Base-by-base conservation (phyloP, 2,797 vertebrate genomes). In the Paratrypauchen microcephalus region DNA sequence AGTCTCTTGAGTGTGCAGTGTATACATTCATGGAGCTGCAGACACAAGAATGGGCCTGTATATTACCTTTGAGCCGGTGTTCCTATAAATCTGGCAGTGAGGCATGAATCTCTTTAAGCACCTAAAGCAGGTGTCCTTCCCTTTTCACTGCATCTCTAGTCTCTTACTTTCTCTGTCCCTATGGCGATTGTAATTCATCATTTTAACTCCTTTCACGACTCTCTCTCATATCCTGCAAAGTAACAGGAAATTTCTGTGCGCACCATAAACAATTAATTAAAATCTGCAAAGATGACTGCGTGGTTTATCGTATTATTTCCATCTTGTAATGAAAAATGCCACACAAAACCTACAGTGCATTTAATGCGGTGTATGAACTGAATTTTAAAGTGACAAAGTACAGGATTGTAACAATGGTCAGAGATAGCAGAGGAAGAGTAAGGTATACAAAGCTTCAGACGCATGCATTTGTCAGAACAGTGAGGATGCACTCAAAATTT, bases 211-310 rank as follows among this genome's bases (percentile, higher is more conserved):
- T 76, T 78, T 84, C 80, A 68, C 41, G 2, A 7, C 16, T 52
- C 52, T 69, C 12, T 74, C 73, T 88, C 78, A 85, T 88, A 75
- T 89, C 85, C 84, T 83, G 82, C 55, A 66, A 63, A 75, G 78
- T 82, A 80, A 77, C 78, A 69, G 81, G 78, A 87, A 83, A 88
- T 89, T 79, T 86, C 73, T 72, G 52, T 26, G 66, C 48, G 21
- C 63, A 79, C 78, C 75, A 87, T 80, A 78, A 88, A 83, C 82
- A 74, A 79, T 79, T 78, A 68, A 84, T 86, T 83, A 83, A 5
- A 70, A 64, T 30, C 68, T 77, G 71, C 82, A 85, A 71, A 70
- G 68, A 79, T 58, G 18, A 59, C 66, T 50, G 62, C 72, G 66
- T 71, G 73, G 62, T 70, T 68, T 47, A 41, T 85, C 73, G 71